Base-by-base conservation (phyloP, 2,113 vertebrate species). In the Phocoena sinus region DNA sequence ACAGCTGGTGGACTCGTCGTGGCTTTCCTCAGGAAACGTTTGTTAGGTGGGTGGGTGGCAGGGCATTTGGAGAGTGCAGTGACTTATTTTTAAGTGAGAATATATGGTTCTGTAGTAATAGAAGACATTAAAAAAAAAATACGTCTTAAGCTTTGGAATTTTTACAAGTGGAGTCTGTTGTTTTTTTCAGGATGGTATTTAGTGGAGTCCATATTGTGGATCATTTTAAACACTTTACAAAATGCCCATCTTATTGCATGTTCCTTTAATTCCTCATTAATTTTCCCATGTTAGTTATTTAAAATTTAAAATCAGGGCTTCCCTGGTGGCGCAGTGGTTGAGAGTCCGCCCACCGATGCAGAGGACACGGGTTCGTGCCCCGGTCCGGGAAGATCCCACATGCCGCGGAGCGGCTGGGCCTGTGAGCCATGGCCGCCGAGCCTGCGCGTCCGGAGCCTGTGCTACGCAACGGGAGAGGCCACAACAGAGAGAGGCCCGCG, bases 251-350 rank as follows among this genome's bases (percentile, higher is more conserved):
- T 97, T 83, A 28, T 90, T 95, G 3, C 3, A 23, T 14, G n/a
- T 1, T 89, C 5, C 25, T 31, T 0, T 77, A 96, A 33, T 31
- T 96, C 1, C 76, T 96, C 23, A 33, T 82, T 76, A 70, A 87
- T 79, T 82, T 96, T 94, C 44, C 91, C 11, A 41, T 36, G 0
- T 17, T 50, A 65, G 65, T 97, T 92, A 96, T 84, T 76, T 97
- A 89, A 63, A 91, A 84, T 89, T 81, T 4, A 89, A 95, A 97
- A 38, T 13, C 36, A 36, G 36, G 36, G 36, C 36, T 36, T 36
- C 36, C 36, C 36, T 36, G 36, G 36, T 36, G 36, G 36, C 36
- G 36, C 36, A 36, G 36, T 36, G 36, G 36, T 36, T 36, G 36
- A 36, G 36, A 36, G 36, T 36, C 36, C 36, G 36, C 36, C 36